Evolutionary conservation across 2,888 invertebrate genomes (phyloP).

Genomic region (Coremacera marginata): DNA sequence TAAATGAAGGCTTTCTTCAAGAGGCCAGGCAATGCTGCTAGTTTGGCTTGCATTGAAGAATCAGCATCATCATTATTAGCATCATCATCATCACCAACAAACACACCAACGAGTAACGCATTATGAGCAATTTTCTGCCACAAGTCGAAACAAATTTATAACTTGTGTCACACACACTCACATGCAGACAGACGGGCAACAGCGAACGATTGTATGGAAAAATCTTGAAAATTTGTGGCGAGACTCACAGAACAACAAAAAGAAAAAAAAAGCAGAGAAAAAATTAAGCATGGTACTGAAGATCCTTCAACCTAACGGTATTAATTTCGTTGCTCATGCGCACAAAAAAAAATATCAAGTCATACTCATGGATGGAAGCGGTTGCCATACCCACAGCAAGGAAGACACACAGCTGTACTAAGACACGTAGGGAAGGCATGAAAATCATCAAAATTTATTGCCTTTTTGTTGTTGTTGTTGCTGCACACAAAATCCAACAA

Average conservation of each 20-base stretch:
- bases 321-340: conserved; percentile 24
- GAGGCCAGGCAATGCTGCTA: not conserved
- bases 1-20: conserved; percentile 25
- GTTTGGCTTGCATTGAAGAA: not conserved
- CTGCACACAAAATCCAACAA: not conserved
- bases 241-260: not conserved
- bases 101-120: not conserved
- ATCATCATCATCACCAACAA: not conserved
- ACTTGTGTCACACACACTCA: conserved; percentile 26
- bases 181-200: not conserved
- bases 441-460: not conserved
- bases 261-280: not conserved
- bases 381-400: not conserved
- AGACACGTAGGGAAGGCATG: not conserved
- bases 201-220: not conserved
- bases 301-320: conserved; percentile 42
- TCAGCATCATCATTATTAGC: not conserved
- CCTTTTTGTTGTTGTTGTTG: not conserved
- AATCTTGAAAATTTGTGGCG: not conserved
- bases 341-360: conserved; percentile 12
- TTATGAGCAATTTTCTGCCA: conserved; percentile 25
- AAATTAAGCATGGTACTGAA: not conserved
- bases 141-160: conserved; percentile 36
- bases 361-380: not conserved
- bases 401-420: not conserved